phyloP scores from a whole-genome alignment of 2,797 vertebrate species.

The Carduelis carduelis region DNA sequence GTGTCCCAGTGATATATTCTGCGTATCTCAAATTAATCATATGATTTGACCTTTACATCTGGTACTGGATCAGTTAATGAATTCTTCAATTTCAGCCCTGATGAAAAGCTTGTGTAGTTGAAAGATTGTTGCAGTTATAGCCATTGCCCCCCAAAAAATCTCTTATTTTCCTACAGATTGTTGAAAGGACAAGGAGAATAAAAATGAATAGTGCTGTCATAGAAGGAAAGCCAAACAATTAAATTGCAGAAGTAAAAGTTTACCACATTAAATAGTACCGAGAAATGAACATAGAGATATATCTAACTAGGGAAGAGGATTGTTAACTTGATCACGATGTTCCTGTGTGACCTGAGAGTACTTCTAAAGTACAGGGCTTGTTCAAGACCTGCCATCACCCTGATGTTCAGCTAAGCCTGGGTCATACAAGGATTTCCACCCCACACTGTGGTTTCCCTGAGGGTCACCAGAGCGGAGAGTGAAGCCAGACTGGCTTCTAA shows the following conservation, averaged over 20 bases:
- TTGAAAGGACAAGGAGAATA: background rate
- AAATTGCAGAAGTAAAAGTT: background rate
- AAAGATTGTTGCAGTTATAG: background rate
- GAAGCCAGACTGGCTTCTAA: background rate
- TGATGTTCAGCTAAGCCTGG: background rate
- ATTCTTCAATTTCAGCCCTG: background rate
- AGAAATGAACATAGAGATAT: background rate
- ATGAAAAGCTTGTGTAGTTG: background rate
- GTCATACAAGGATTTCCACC: background rate
- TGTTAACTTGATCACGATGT: background rate
- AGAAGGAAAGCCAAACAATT: background rate
- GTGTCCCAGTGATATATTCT: background rate
- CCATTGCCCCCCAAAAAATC: background rate
- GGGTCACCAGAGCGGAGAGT: fast-evolving
- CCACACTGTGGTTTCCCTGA: background rate
- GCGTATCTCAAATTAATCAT: background rate
- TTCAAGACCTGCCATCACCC: background rate
- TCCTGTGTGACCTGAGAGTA: background rate
- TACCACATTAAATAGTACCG: background rate
- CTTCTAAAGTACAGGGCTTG: background rate
- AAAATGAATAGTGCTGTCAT: background rate
- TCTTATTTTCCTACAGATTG: background rate
- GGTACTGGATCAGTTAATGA: background rate
- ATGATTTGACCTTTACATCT: background rate
- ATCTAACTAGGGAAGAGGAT: background rate